Conservation (phyloP, 2,888 invertebrate genomes). For the Rotaria socialis region DNA sequence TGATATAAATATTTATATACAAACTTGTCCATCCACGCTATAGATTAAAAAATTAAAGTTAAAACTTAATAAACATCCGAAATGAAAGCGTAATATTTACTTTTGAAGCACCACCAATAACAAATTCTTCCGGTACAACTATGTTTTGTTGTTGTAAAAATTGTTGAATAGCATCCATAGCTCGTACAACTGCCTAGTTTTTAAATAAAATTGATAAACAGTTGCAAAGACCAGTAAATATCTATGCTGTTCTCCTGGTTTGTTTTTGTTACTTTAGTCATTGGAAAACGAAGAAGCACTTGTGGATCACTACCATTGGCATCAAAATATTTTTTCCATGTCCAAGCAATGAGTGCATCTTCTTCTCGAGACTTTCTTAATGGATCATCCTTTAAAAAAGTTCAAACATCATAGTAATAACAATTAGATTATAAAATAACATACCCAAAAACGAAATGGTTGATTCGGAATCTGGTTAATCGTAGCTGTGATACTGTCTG, state of each 20-base stretch:
- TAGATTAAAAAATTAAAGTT: constrained; percentile 39
- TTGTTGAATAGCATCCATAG: constrained; percentile 50
- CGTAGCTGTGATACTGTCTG: no score
- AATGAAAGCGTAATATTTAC: neutral
- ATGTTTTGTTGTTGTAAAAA: constrained; percentile 37
- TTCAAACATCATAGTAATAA: neutral
- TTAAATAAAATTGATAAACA: constrained; percentile 52
- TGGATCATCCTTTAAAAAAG: constrained; percentile 9
- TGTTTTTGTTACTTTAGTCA: constrained; percentile 51
- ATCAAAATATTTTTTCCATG: constrained; percentile 45
- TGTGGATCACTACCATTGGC: constrained; percentile 50
- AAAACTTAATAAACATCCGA: constrained; percentile 46
- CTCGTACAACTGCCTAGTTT: constrained; percentile 49
- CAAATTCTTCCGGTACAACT: constrained; percentile 48
- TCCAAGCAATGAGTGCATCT: constrained; percentile 39
- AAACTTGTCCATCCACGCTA: constrained; percentile 44
- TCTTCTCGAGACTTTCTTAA: neutral
- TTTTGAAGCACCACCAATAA: constrained; percentile 51
- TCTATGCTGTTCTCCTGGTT: no score
- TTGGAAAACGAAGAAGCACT: constrained; percentile 52
- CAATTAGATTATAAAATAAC: no score
- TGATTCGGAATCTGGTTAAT: no score
- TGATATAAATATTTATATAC: neutral
- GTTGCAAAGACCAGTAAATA: no score
- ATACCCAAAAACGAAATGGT: constrained; percentile 49